phyloP scores from a whole-genome alignment of 1,140 invertebrate genomes.

The Nebria ingens region DNA sequence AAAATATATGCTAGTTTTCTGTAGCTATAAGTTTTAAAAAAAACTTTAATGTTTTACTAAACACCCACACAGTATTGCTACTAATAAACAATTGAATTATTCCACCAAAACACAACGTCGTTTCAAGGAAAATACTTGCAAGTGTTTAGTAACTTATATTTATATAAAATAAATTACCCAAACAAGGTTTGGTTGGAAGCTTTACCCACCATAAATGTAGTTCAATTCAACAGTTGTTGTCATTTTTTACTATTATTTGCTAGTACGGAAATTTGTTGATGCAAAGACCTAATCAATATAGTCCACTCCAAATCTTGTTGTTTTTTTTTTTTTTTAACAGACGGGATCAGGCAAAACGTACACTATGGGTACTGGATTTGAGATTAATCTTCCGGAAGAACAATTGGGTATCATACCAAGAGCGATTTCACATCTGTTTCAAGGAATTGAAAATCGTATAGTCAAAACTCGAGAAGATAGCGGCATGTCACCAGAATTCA shows the following conservation, averaged over 20 bases:
- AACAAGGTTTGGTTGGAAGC: too few relatives aligned
- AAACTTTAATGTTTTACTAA: too few relatives aligned
- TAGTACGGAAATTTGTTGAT: background rate
- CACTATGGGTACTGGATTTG: constrained; percentile 98
- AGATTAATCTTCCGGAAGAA: constrained; percentile 61
- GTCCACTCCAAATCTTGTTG: constrained; percentile 19
- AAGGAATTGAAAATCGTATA: constrained; percentile 61
- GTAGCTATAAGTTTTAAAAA: too few relatives aligned
- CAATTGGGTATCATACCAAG: constrained; percentile 86
- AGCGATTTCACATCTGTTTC: constrained; percentile 83
- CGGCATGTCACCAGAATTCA: constrained; percentile 58
- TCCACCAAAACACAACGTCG: too few relatives aligned
- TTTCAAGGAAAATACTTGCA: too few relatives aligned
- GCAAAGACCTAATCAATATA: constrained; percentile 13
- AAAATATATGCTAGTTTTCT: too few relatives aligned
- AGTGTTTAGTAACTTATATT: too few relatives aligned
- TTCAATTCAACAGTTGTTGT: too few relatives aligned
- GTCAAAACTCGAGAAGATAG: constrained; percentile 46
- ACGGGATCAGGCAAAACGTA: constrained; percentile 97
- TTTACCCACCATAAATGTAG: too few relatives aligned
- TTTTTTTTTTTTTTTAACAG: constrained; percentile 36
- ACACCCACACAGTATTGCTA: too few relatives aligned
- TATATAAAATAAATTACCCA: too few relatives aligned
- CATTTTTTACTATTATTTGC: background rate
- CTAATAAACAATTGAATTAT: too few relatives aligned